Evolutionary conservation across 2,888 invertebrate species (phyloP).

Genomic region (Hermaeophaga mercurialis): DNA sequence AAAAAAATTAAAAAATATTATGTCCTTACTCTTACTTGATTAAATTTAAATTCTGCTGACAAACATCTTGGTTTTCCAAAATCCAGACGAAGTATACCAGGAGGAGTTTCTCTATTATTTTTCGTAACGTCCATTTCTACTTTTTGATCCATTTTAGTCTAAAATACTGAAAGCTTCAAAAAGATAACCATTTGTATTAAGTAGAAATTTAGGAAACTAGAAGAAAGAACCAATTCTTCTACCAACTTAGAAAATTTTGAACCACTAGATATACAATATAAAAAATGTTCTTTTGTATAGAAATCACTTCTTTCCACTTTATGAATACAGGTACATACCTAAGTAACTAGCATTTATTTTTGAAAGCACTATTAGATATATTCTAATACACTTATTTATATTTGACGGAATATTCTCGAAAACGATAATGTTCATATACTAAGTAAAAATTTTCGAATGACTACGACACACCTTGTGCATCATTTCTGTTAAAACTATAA

Average conservation of each 20-base stretch:
- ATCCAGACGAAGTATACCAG: slow-evolving; percentile 56
- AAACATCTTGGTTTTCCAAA: slow-evolving; percentile 50
- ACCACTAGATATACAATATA: too few species aligned
- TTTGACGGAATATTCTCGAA: neutral
- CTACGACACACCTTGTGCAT: slow-evolving; percentile 31
- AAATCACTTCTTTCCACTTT: too few species aligned
- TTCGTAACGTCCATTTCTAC: neutral
- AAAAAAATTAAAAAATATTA: too few species aligned
- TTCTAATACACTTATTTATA: neutral
- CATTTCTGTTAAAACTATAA: slow-evolving; percentile 20
- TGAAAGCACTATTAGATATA: neutral
- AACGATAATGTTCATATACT: slow-evolving; percentile 3
- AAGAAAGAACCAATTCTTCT: neutral
- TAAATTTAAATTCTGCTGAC: slow-evolving; percentile 51
- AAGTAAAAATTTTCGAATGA: slow-evolving; percentile 27
- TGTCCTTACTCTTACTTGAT: slow-evolving; percentile 46
- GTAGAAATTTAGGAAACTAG: neutral
- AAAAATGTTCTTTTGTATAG: too few species aligned
- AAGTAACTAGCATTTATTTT: neutral
- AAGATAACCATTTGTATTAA: neutral
- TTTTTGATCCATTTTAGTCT: slow-evolving; percentile 2
- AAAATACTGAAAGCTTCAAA: neutral
- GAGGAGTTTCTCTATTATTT: slow-evolving; percentile 42
- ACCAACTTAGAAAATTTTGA: too few species aligned
- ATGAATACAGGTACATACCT: neutral